These are phyloP conservation scores for Nomada hirtipes DNA, from an alignment of 2,888 invertebrate species.

Conservation along the genomic window DNA sequence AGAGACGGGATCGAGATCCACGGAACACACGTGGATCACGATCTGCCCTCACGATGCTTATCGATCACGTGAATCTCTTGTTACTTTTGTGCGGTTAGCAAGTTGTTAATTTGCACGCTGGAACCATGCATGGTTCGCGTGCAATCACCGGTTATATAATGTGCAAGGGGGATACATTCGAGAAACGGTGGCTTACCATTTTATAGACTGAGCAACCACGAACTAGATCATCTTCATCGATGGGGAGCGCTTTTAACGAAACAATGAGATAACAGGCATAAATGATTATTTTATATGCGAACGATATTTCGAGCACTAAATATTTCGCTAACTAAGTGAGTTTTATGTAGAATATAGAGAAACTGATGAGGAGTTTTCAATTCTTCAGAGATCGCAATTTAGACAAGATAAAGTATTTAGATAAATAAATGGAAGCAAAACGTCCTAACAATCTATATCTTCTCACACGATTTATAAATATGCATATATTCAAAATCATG, in stretches of 20 bases:
- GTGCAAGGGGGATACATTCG: background rate
- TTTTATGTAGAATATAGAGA: too few species aligned
- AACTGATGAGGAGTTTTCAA: too few species aligned
- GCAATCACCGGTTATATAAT: constrained; percentile 41
- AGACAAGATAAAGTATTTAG: too few species aligned
- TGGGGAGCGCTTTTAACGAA: constrained; percentile 14
- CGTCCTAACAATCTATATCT: too few species aligned
- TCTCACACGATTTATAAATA: too few species aligned
- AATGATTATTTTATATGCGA: background rate
- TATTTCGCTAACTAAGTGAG: too few species aligned
- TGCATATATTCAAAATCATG: too few species aligned
- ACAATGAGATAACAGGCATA: background rate
- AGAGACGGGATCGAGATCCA: constrained; percentile 40
- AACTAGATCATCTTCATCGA: background rate
- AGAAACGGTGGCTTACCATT: constrained; percentile 16
- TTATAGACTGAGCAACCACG: background rate
- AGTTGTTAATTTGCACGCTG: constrained; percentile 48
- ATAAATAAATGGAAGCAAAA: too few species aligned
- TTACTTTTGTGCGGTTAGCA: constrained; percentile 28
- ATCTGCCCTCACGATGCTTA: constrained; percentile 38
- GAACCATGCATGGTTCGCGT: constrained; percentile 19
- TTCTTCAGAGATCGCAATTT: too few species aligned
- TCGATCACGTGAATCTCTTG: constrained; percentile 56
- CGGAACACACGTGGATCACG: constrained; percentile 50
- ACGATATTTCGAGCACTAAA: background rate